Evolutionary conservation across 2,888 invertebrate genomes (phyloP), one percentile per base, ranked within the genome.

Genomic region (Rhagium mordax): DNA sequence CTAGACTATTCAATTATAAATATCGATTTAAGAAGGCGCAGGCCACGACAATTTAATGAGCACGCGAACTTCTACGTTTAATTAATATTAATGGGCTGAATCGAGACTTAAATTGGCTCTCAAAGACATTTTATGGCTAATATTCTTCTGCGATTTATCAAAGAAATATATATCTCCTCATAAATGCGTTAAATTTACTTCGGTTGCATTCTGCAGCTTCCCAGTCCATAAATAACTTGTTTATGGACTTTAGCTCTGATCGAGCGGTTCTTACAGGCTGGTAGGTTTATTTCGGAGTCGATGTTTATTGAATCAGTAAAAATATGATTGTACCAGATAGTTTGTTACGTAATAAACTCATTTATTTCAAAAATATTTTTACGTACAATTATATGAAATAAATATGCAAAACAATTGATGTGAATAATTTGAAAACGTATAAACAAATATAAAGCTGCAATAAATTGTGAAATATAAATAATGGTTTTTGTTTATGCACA

Each of bases 1-100:
- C 76, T 73, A 78, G 79, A 79, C 80, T 80, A 81, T 81, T 82
- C 80, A 82, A 82, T 82, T 80, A 82, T 78, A 75, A 78, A 72
- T 80, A 84, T 82, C 78, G 81, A 83, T 82, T 73, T 66, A 53
- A 59, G 57, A 77, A 77, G 78, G 75, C 73, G 79, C 66, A 76
- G 75, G 70, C 72, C 74, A 74, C 72, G 78, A 79, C 79, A 77
- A 80, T 81, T 81, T 79, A 82, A 79, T 78, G 79, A 81, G 76
- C 79, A 79, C 77, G 78, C 80, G 74, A 82, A 79, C 76, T 80
- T 81, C 79, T 41, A 74, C 71, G 70, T 80, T 81, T 83, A 81
- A 83, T 83, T 82, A 83, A 82, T 81, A 82, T 82, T 82, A 82
- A 83, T 83, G 81, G 78, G 61, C 70, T 73, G 77, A 76, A 77